A percentile compares a stretch with the other conserved stretches of the same genome.
phyloP scores from a whole-genome alignment of 2,888 invertebrate genomes.

The Parapristionchus giblindavisi region DNA sequence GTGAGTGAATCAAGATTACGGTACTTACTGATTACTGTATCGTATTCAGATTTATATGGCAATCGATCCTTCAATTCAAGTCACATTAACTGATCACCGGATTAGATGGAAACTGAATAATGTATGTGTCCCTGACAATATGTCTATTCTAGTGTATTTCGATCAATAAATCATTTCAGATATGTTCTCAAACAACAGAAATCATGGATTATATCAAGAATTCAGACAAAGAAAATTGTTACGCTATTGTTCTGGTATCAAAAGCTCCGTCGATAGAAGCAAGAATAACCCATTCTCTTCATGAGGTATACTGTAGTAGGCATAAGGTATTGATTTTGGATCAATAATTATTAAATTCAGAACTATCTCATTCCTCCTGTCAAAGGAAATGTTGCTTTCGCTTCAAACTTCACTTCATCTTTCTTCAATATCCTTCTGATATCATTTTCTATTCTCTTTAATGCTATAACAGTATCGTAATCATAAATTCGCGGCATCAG shows the following conservation, averaged over 20 bases:
- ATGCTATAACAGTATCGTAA: no score
- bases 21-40: background rate
- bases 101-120: constrained; percentile 23
- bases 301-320: background rate
- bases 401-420: constrained; percentile 15
- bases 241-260: background rate
- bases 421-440: constrained; percentile 30
- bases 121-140: background rate
- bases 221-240: no score
- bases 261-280: constrained; percentile 3
- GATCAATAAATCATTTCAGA: background rate
- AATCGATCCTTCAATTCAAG: background rate
- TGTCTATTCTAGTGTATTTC: background rate
- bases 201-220: background rate
- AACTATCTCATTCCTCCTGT: constrained; percentile 6
- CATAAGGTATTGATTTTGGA: background rate
- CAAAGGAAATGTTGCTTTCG: background rate
- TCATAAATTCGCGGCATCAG: no score
- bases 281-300: constrained; percentile 17
- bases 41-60: constrained; percentile 10
- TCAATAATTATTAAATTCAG: background rate
- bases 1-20: constrained; percentile 7
- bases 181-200: background rate
- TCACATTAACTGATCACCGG: background rate
- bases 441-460: no score